These are phyloP conservation scores for Catharus minimus DNA, from an alignment of 2,113 vertebrate genomes.

Conservation along the genomic window DNA sequence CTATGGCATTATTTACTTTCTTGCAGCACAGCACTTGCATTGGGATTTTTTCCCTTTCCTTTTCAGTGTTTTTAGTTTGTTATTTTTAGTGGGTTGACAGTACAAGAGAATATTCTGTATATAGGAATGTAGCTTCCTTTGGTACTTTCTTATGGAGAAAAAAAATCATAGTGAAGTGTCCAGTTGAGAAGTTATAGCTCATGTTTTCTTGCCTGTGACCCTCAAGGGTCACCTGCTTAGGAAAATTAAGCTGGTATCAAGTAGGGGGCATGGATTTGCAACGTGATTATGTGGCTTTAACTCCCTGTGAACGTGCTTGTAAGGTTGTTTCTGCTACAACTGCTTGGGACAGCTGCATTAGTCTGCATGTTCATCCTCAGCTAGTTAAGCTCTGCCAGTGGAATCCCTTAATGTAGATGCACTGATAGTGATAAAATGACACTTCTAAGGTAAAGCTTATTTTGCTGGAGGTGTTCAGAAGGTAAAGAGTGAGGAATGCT, in stretches of 20 bases:
- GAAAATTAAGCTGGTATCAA: constrained; percentile 25
- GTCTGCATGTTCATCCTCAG: neutral
- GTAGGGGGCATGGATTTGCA: constrained; percentile 1
- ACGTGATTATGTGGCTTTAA: constrained; percentile 15
- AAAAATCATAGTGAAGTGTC: neutral
- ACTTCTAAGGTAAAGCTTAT: neutral
- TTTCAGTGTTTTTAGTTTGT: neutral
- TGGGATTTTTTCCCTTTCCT: neutral
- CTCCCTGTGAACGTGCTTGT: neutral
- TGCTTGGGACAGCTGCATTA: constrained; percentile 28
- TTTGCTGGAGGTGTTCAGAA: neutral
- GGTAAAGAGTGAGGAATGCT: neutral
- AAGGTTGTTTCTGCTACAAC: constrained; percentile 4
- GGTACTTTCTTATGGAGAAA: neutral
- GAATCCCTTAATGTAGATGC: neutral
- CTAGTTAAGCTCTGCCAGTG: neutral
- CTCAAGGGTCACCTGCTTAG: neutral
- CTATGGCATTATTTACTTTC: neutral
- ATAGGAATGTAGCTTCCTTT: neutral
- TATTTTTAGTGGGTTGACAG: neutral
- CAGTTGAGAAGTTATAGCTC: neutral
- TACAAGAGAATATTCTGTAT: neutral
- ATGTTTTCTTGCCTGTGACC: neutral
- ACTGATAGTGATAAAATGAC: neutral
- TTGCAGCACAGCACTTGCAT: neutral